Percentiles rank a stretch among this genome's conserved stretches.
Evolutionary conservation across 2,113 vertebrate genomes (phyloP).

Genomic region (Myiozetetes cayanensis): DNA sequence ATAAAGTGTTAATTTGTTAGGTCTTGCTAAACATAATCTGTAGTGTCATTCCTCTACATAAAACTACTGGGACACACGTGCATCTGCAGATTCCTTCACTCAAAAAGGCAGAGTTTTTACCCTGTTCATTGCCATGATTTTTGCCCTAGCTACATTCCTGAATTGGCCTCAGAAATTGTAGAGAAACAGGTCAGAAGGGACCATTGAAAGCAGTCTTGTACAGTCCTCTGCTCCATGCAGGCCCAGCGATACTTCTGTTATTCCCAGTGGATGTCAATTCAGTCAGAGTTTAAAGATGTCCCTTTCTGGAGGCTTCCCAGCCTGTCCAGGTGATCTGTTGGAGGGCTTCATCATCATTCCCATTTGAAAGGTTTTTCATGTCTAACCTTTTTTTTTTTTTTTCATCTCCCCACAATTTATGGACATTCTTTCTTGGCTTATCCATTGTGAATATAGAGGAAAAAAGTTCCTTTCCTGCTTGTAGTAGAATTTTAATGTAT

Average conservation of each 20-base stretch:
- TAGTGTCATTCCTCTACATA: not conserved
- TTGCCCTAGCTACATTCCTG: not conserved
- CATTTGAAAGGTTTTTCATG: not conserved
- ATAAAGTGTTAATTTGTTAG: not conserved
- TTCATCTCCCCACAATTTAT: not conserved
- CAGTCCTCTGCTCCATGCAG: not conserved
- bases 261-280: not conserved
- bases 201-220: rapidly evolving
- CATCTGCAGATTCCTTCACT: not conserved
- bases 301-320: not conserved
- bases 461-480: not conserved
- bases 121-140: not conserved
- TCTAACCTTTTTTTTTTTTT: not conserved
- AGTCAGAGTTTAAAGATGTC: not conserved
- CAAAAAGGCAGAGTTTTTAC: not conserved
- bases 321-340: not conserved
- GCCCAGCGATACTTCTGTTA: not conserved
- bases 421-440: not conserved
- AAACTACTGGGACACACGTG: not conserved
- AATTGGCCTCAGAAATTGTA: conserved; percentile 14
- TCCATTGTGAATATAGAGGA: not conserved
- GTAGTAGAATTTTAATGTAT: not conserved
- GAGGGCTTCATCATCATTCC: not conserved
- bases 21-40: not conserved
- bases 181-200: not conserved